phyloP scores from a whole-genome alignment of 2,113 vertebrate genomes.

The Halichoerus grypus region DNA sequence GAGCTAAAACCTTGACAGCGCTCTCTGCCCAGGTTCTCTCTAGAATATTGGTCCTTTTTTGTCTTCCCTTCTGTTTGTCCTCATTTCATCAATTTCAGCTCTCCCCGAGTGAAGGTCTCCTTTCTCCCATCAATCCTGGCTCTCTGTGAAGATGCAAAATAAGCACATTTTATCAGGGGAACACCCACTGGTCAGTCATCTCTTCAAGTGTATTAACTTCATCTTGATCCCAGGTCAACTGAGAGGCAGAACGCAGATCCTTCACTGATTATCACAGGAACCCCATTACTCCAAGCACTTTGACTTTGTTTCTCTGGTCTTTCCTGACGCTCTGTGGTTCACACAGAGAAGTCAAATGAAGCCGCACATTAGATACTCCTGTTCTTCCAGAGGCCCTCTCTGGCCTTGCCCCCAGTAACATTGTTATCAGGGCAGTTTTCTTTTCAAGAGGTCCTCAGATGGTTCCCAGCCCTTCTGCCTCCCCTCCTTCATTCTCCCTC shows the following conservation, averaged over 20 bases:
- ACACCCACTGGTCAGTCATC: background rate
- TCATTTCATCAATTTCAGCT: background rate
- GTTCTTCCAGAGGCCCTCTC: background rate
- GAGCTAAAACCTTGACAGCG: background rate
- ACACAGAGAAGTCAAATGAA: background rate
- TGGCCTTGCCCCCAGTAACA: background rate
- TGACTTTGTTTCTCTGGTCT: constrained; percentile 7
- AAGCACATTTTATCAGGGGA: background rate
- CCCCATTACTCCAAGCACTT: background rate
- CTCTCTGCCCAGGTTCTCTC: background rate
- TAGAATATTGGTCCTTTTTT: background rate
- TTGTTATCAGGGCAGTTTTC: background rate
- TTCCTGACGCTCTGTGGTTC: background rate
- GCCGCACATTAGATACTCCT: background rate
- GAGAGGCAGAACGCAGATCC: background rate
- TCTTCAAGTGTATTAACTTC: background rate
- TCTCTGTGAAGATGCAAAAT: background rate
- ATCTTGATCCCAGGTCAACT: background rate
- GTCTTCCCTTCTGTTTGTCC: background rate
- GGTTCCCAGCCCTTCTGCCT: background rate
- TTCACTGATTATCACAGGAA: background rate
- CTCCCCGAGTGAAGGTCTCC: background rate
- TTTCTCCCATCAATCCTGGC: background rate
- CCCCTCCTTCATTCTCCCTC: background rate
- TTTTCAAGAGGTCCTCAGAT: background rate